These are phyloP conservation scores for Eledone cirrhosa DNA, from an alignment of 2,888 invertebrate species.

Conservation along the genomic window DNA sequence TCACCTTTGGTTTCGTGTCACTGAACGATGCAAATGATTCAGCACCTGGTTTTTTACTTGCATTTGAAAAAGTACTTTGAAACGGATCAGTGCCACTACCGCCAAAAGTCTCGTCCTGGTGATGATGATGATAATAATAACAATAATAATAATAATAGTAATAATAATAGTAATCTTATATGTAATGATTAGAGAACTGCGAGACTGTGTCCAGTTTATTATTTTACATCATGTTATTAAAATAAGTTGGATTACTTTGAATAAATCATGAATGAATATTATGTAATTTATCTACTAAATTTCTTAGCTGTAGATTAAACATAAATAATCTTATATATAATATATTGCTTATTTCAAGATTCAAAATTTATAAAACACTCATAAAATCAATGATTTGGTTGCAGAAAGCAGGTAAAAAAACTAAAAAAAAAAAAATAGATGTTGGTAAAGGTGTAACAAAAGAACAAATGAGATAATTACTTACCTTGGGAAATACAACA, in stretches of 20 bases:
- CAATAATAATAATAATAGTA: background rate
- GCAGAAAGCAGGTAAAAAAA: background rate
- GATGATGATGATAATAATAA: background rate
- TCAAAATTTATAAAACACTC: background rate
- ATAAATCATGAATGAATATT: too few relatives aligned
- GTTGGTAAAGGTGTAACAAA: background rate
- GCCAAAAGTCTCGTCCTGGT: background rate
- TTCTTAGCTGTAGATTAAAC: too few relatives aligned
- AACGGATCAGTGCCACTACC: conserved; percentile 1
- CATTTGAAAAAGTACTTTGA: conserved; percentile 19
- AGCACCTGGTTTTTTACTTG: conserved; percentile 15
- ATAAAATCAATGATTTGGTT: background rate
- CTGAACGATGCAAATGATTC: conserved; percentile 19
- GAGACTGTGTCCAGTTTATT: too few relatives aligned
- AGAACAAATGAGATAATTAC: background rate
- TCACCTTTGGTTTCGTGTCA: background rate
- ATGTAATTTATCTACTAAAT: too few relatives aligned
- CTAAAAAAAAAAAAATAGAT: background rate
- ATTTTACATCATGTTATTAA: too few relatives aligned
- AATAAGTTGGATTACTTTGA: too few relatives aligned
- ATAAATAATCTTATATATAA: too few relatives aligned
- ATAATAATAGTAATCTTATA: background rate
- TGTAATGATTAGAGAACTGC: background rate
- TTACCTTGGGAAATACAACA: conserved; percentile 27
- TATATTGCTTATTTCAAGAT: too few relatives aligned